Base-by-base conservation (phyloP, 2,797 vertebrate genomes). In the Eospalax fontanierii region DNA sequence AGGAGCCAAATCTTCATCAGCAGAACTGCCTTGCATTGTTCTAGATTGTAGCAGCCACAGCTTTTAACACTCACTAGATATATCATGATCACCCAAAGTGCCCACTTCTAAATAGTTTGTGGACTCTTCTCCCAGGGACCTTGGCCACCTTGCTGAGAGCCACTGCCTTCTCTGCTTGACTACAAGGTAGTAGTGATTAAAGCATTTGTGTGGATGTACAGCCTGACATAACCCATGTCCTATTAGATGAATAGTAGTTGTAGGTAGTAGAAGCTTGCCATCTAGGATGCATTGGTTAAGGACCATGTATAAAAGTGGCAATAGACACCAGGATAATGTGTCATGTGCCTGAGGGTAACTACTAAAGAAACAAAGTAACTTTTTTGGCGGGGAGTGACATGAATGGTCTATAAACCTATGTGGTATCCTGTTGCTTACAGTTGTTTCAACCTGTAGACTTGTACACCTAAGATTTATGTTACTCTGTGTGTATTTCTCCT, bases 211-310 rank as follows among this genome's bases (percentile, higher is more conserved):
- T 40, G 30, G 19, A 2, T 3, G 0, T 65, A 81, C 1, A 0
- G 35, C 40, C 68, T 33, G 5, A 74, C 35, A 24, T 21, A 40
- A 33, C 21, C 70, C 26, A 7, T 8, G 50, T 21, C 18, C n/a
- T 8, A 40, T 4, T 38, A 38, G 84, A 30, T 30, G 28, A 57
- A n/a, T 46, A 74, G 68, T 33, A 4, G 6, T 0, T 4, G 50
- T 7, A 4, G 10, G 19, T 2, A 3, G 59, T n/a, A 7, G 19
- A 57, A 38, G 40, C 9, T 19, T 26, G 66, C 16, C 0, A 0
- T 14, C n/a, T 0, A 11, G 70, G 15, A 10, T 8, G 4, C 24
- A 33, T 22, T 87, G 1, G 35, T 21, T 68, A 16, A 85, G 63
- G 43, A 30, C 18, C 6, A 21, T 6, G 2, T 7, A 0, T 59